Evolutionary conservation across 1,140 invertebrate species (phyloP).

Genomic region (Lepidurus couesii): DNA sequence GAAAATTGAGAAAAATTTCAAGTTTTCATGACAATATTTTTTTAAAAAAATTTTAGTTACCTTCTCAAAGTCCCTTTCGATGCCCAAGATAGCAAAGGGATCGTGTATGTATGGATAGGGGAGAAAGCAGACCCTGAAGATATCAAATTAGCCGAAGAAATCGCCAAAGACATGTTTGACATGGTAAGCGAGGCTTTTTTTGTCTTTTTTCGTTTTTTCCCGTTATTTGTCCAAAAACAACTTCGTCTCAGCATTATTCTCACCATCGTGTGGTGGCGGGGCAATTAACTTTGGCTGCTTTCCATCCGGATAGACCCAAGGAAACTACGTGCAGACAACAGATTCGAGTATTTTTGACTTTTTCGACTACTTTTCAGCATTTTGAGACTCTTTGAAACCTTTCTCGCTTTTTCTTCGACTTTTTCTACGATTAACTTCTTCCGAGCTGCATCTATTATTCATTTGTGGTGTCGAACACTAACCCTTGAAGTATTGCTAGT

Average conservation of each 20-base stretch:
- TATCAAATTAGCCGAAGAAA: conserved; percentile 80
- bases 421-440: neutral
- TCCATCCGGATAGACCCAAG: conserved; percentile 20
- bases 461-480: neutral
- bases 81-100: conserved; percentile 78
- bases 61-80: conserved; percentile 95
- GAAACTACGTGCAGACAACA: conserved; percentile 14
- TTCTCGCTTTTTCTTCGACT: neutral
- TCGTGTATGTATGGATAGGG: conserved; percentile 98
- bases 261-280: conserved; percentile 24
- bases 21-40: conserved; percentile 30
- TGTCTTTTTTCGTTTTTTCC: neutral
- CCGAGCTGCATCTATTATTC: neutral
- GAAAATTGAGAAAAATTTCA: conserved; percentile 6
- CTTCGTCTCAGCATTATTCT: conserved; percentile 3
- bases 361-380: conserved; percentile 13
- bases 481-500: neutral
- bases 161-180: conserved; percentile 90
- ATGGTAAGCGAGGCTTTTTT: conserved; percentile 48
- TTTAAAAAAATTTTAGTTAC: conserved; percentile 60
- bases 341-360: conserved; percentile 7
- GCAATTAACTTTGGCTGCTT: conserved; percentile 23
- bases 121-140: conserved; percentile 82
- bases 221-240: neutral
- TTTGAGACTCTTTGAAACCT: neutral